These are phyloP conservation scores for Brachyrhaphis roseni DNA, from an alignment of 2,797 vertebrate species.

Conservation along the genomic window DNA sequence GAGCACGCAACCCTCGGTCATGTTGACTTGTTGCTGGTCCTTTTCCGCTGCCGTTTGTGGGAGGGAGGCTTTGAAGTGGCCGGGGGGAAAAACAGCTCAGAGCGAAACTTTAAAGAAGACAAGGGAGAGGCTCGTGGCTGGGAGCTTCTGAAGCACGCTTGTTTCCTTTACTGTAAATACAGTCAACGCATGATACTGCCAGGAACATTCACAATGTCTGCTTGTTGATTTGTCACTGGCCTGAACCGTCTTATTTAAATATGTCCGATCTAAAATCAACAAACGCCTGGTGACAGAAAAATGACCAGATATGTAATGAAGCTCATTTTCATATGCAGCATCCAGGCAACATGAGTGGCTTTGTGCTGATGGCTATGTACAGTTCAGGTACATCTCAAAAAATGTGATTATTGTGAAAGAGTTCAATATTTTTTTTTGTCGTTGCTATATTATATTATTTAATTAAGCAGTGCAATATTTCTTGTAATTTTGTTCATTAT, in stretches of 20 bases:
- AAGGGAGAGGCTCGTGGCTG: conserved; percentile 52
- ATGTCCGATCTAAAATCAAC: conserved; percentile 17
- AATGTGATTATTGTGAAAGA: background rate
- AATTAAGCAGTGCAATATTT: background rate
- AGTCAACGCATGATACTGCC: conserved; percentile 26
- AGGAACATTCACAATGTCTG: conserved; percentile 1
- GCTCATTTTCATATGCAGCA: background rate
- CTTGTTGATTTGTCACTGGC: conserved; percentile 14
- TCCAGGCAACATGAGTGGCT: background rate
- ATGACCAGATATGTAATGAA: background rate
- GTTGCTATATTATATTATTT: background rate
- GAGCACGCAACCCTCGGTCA: conserved; percentile 62
- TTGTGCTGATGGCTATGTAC: background rate
- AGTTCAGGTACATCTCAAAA: background rate
- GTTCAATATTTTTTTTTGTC: background rate
- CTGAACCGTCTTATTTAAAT: conserved; percentile 5
- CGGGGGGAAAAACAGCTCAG: conserved; percentile 55
- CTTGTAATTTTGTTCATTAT: background rate
- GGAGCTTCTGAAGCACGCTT: conserved; percentile 37
- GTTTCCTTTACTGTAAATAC: conserved; percentile 60
- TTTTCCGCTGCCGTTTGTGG: conserved; percentile 51
- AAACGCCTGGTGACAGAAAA: conserved; percentile 2
- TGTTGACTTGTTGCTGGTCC: conserved; percentile 66
- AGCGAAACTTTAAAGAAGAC: conserved; percentile 69
- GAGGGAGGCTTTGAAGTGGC: conserved; percentile 74